A percentile compares a stretch with the other conserved stretches of the same genome.
Evolutionary conservation across 2,797 vertebrate genomes (phyloP).

Genomic region (Brotula barbata): DNA sequence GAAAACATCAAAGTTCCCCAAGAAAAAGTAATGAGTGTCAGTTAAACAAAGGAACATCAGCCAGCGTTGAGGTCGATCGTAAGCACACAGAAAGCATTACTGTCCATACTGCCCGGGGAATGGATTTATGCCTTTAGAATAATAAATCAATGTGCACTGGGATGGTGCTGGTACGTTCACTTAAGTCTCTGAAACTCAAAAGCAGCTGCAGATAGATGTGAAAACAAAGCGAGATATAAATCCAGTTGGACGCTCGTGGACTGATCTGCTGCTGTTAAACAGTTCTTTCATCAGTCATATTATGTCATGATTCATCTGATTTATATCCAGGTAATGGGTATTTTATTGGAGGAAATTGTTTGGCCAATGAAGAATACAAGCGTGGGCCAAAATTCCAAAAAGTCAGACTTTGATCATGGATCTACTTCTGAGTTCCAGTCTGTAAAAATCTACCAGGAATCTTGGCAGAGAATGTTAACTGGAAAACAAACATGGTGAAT

Average conservation of each 20-base stretch:
- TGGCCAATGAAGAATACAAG: too few species aligned
- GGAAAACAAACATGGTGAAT: constrained; percentile 66
- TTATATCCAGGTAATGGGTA: too few species aligned
- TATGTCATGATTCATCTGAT: too few species aligned
- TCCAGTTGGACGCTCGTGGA: too few species aligned
- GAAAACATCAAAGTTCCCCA: constrained; percentile 43
- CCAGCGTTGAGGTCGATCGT: constrained; percentile 61
- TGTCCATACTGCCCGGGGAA: constrained; percentile 68
- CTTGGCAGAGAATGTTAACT: constrained; percentile 65
- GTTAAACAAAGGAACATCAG: constrained; percentile 56
- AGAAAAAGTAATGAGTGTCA: constrained; percentile 48
- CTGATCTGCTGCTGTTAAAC: too few species aligned
- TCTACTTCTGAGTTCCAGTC: constrained; percentile 80
- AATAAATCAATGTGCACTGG: constrained; percentile 63
- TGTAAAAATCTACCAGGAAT: constrained; percentile 60
- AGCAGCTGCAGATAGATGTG: constrained; percentile 66
- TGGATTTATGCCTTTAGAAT: constrained; percentile 63
- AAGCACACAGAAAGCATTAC: constrained; percentile 74
- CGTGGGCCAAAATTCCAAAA: too few species aligned
- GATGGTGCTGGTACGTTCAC: constrained; percentile 58
- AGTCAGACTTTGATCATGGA: not conserved
- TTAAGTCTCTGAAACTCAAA: constrained; percentile 77
- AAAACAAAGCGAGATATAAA: constrained; percentile 4
- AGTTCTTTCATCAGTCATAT: too few species aligned
- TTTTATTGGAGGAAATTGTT: too few species aligned